phyloP scores from a whole-genome alignment of 2,888 invertebrate species.

The Andrena trimmerana region DNA sequence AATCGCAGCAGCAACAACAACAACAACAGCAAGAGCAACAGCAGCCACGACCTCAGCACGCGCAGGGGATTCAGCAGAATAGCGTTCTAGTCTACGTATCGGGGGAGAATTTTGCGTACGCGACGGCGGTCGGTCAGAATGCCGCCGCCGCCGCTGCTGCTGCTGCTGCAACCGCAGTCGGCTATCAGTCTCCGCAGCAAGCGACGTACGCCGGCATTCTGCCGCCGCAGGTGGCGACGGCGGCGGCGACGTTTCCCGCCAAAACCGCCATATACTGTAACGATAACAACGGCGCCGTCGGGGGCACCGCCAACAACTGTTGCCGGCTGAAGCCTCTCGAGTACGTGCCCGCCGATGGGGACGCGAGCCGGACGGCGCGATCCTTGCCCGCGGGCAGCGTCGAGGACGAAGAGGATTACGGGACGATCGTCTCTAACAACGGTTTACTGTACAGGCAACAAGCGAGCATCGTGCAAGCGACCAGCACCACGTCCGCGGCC shows the following conservation, averaged over 20 bases:
- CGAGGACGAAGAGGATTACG: slow-evolving; percentile 73
- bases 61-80: slow-evolving; percentile 83
- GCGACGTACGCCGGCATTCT: slow-evolving; percentile 73
- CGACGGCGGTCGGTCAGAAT: slow-evolving; percentile 85
- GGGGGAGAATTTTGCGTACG: slow-evolving; percentile 87
- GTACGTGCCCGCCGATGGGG: slow-evolving; percentile 48
- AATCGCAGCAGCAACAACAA: slow-evolving; percentile 63
- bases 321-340: slow-evolving; percentile 65
- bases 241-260: slow-evolving; percentile 74
- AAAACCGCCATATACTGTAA: slow-evolving; percentile 73
- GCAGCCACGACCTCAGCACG: slow-evolving; percentile 61
- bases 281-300: slow-evolving; percentile 56
- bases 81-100: slow-evolving; percentile 88
- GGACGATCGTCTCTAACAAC: slow-evolving; percentile 58
- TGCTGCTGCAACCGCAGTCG: slow-evolving; percentile 80
- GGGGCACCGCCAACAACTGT: slow-evolving; percentile 60
- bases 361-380: slow-evolving; percentile 44
- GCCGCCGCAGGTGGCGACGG: slow-evolving; percentile 74
- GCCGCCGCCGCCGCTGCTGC: slow-evolving; percentile 84
- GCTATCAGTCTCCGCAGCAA: slow-evolving; percentile 75
- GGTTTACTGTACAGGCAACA: slow-evolving; percentile 58
- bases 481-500: slow-evolving; percentile 39
- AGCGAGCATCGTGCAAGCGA: slow-evolving; percentile 52
- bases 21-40: slow-evolving; percentile 65
- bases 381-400: slow-evolving; percentile 34